Base-by-base conservation (phyloP, 1,140 invertebrate species). In the Heliothis subflexa region DNA sequence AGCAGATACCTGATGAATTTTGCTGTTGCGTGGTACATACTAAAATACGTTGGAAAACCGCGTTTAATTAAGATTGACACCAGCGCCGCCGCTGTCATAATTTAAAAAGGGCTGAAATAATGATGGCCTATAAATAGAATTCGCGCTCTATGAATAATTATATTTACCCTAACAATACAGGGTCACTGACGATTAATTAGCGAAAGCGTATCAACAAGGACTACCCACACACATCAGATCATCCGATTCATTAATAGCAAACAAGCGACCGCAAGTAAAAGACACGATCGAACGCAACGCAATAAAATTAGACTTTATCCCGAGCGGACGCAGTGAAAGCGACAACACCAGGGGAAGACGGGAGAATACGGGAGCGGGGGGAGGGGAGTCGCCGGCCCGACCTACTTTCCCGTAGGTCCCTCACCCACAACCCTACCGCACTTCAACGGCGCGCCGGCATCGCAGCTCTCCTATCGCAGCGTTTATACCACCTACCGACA, bases 221-320 rank as follows among this genome's bases (percentile, higher is more conserved):
- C n/a, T 25, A 55, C 28, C 16, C 16, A 54, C 74, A 76, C 61
- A 66, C 61, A 68, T 77, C 40, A 68, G 33, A 77, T 77, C 61
- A 77, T 77, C 14, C 62, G 33, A 68, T 82, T 84, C 73, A 79
- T 83, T 84, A 80, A 81, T 79, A 83, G 79, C 74, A 81, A 81
- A 81, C 78, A 81, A 85, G 54, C 81, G 52, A 68, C 74, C 62
- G 52, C 59, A 84, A 85, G 66, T 81, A 81, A 82, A 86, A 86
- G 85, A 87, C 85, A 75, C 83, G 83, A 88, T 88, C 87, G 87
- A 88, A 86, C 79, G 49, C 77, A 83, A 84, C 83, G 83, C 84
- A 92, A 94, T 91, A 91, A 92, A 93, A 93, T 93, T 92, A 91
- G 91, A 86, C 85, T 90, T 89, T 88, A 90, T 92, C 88, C 86